Evolutionary conservation across 1,140 invertebrate genomes (phyloP).

Genomic region (Vanessa atalanta): DNA sequence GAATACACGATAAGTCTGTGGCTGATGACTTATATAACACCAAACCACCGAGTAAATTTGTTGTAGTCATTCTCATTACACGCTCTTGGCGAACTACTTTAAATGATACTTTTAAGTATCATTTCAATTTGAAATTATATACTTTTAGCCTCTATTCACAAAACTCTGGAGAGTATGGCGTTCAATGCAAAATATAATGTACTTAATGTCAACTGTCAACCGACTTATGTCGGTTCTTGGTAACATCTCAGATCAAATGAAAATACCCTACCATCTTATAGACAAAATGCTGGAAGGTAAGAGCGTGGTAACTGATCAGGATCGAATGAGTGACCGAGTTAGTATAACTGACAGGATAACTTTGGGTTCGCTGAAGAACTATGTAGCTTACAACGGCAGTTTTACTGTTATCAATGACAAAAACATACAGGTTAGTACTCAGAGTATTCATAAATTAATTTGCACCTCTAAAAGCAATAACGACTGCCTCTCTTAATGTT

Average conservation of each 20-base stretch:
- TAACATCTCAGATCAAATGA: constrained; percentile 74
- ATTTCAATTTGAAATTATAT: background rate
- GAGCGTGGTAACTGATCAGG: constrained; percentile 44
- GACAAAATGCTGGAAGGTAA: constrained; percentile 62
- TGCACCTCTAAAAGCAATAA: too few species aligned
- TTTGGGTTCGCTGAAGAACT: constrained; percentile 52
- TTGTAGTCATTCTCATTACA: too few species aligned
- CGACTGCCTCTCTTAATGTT: too few species aligned
- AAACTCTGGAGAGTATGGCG: constrained; percentile 84
- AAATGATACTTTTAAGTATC: too few species aligned
- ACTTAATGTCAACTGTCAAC: constrained; percentile 82
- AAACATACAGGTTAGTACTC: constrained; percentile 68
- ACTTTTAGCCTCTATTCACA: constrained; percentile 83
- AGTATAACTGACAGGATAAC: constrained; percentile 55
- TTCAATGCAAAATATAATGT: constrained; percentile 83
- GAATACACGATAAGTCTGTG: too few species aligned
- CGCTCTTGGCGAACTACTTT: too few species aligned
- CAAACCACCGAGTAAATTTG: too few species aligned
- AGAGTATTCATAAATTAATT: too few species aligned
- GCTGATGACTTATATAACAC: too few species aligned
- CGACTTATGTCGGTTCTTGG: constrained; percentile 80
- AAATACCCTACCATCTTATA: constrained; percentile 51
- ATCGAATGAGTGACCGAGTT: constrained; percentile 44
- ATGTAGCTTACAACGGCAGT: constrained; percentile 44
- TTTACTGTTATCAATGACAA: constrained; percentile 29